phyloP scores from a whole-genome alignment of 1,140 invertebrate genomes.

The Drosophila bocki region DNA sequence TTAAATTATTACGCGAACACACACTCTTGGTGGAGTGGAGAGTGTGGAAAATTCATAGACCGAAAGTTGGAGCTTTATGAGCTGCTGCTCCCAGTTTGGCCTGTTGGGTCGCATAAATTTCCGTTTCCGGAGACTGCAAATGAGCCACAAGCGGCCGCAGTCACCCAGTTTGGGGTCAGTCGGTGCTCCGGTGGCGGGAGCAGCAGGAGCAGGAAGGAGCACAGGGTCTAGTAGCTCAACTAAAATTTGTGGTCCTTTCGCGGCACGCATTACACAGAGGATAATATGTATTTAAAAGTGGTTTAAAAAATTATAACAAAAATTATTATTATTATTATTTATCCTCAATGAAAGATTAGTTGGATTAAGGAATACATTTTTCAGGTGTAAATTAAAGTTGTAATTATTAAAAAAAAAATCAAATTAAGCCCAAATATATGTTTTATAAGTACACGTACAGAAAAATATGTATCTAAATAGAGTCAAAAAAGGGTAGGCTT shows the following conservation, averaged over 20 bases:
- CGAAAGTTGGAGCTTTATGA: constrained; percentile 51
- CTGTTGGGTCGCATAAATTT: constrained; percentile 74
- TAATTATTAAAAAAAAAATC: too few relatives aligned
- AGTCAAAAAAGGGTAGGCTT: too few relatives aligned
- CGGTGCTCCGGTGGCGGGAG: constrained; percentile 11
- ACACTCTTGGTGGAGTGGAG: constrained; percentile 16
- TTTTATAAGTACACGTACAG: too few relatives aligned
- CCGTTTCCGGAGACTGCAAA: constrained; percentile 68
- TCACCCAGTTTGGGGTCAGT: constrained; percentile 52
- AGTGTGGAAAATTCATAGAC: constrained; percentile 37
- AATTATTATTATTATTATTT: too few relatives aligned
- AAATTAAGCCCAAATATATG: too few relatives aligned
- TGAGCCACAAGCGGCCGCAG: constrained; percentile 65
- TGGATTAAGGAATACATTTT: neutral
- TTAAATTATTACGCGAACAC: constrained; percentile 76
- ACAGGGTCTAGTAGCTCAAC: constrained; percentile 13
- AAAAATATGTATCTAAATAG: too few relatives aligned
- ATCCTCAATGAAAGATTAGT: neutral
- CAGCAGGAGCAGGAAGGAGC: neutral
- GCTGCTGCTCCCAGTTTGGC: constrained; percentile 59
- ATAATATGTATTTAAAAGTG: neutral
- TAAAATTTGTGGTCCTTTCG: constrained; percentile 73
- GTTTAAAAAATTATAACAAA: too few relatives aligned
- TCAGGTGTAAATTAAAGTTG: too few relatives aligned
- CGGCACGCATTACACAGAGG: constrained; percentile 68